Base-by-base conservation (phyloP, 1,140 invertebrate species). In the Chironomus tepperi region DNA sequence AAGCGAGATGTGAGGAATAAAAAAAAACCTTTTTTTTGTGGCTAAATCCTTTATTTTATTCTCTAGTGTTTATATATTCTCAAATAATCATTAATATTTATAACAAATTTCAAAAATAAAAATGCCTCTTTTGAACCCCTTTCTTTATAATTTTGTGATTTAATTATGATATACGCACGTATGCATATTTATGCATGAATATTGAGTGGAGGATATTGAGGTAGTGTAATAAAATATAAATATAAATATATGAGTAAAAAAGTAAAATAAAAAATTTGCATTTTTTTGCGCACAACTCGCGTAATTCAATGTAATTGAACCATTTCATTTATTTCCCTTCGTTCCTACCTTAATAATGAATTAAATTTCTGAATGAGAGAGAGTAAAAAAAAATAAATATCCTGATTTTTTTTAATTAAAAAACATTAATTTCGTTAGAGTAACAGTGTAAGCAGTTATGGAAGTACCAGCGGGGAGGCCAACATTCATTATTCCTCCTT, bases 381-480 rank as follows among this genome's bases (percentile, higher is more conserved):
- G 43, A 47, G 8, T n/a, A n/a, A n/a, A n/a, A n/a, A n/a, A 57
- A n/a, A 57, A 57, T 3, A 57, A 57, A 57, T 57, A 12, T 70
- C 65, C 19, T 18, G 65, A 18, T 70, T 70, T 34, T 34, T n/a
- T 34, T 70, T 70, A 70, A 70, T 70, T 70, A 70, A 70, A 70
- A 70, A 70, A 18, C 65, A 70, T 70, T 70, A 70, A 70, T 19
- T 70, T 70, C 18, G 19, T 70, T 19, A 70, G 65, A 16, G 65
- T 34, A 34, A 18, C 16, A 70, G 65, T 16, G 65, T 18, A 70
- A 18, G 19, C 65, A 70, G 3, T 10, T 8, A 34, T 34, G 24
- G 24, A 34, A 34, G 24, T 34, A 34, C 24, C 24, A 34, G 24
- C 24, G 5, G 24, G 24, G 24, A 34, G 24, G 24, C 24, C 24